Evolutionary conservation across 2,888 invertebrate species (phyloP).

Genomic region (Drosophila longiperda): DNA sequence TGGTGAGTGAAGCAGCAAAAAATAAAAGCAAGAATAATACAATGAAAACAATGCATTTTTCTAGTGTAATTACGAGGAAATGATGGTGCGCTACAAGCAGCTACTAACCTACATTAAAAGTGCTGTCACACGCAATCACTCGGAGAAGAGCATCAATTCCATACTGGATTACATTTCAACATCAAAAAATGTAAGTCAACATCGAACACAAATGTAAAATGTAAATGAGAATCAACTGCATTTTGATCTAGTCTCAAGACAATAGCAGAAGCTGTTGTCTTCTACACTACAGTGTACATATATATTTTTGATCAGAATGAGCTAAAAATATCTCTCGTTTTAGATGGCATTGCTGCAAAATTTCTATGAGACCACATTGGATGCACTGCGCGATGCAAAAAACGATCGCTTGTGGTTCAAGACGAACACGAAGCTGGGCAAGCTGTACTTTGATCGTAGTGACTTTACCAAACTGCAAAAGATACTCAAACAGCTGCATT

Average conservation of each 20-base stretch:
- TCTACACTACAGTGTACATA: not conserved
- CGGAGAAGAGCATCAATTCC: slow-evolving; percentile 99
- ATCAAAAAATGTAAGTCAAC: slow-evolving; percentile 94
- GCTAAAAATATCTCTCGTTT: not conserved
- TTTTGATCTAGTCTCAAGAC: not conserved
- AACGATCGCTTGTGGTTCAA: slow-evolving; percentile 99
- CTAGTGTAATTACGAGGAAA: slow-evolving; percentile 96
- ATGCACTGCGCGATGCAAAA: slow-evolving; percentile 98
- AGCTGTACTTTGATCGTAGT: slow-evolving; percentile 97
- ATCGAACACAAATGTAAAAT: not conserved
- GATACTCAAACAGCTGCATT: slow-evolving; percentile 98
- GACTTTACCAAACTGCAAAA: slow-evolving; percentile 97
- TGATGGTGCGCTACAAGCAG: slow-evolving; percentile 98
- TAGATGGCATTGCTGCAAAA: slow-evolving; percentile 99
- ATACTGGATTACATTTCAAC: slow-evolving; percentile 99
- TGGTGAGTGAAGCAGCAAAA: slow-evolving; percentile 86
- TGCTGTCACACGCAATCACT: slow-evolving; percentile 99
- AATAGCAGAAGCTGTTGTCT: not conserved
- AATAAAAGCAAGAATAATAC: not conserved
- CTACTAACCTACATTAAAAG: slow-evolving; percentile 99
- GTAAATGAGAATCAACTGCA: not conserved
- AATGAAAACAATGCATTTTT: not conserved
- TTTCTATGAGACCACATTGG: slow-evolving; percentile 98
- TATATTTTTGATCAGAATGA: not conserved
- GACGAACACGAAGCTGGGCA: slow-evolving; percentile 99